Percentiles rank a stretch among this genome's conserved stretches.
phyloP scores from a whole-genome alignment of 2,113 vertebrate genomes.

The Alethe diademata region DNA sequence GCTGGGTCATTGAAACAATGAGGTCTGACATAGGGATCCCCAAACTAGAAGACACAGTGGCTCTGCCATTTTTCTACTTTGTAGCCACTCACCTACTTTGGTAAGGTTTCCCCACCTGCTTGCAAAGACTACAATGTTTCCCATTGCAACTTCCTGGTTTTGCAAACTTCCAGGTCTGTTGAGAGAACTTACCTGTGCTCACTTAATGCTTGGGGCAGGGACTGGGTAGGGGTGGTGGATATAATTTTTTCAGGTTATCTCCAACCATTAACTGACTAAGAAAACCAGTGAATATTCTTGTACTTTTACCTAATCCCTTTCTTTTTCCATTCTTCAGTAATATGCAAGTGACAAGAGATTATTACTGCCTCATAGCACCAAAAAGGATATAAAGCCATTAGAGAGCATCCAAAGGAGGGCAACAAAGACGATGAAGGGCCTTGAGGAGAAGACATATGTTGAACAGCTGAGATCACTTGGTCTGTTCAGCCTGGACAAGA shows the following conservation, averaged over 20 bases:
- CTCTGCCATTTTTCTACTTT: not conserved
- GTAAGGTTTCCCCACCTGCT: not conserved
- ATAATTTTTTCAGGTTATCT: not conserved
- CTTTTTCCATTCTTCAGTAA: not conserved
- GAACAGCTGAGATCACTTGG: not conserved
- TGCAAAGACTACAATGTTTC: not conserved
- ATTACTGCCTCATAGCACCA: not conserved
- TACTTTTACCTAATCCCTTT: not conserved
- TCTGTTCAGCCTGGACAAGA: not conserved
- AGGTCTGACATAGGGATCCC: not conserved
- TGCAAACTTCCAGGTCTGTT: not conserved
- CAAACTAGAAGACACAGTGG: not conserved
- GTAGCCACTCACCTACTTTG: not conserved
- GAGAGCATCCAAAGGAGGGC: not conserved
- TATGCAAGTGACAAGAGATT: not conserved
- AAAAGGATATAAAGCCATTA: not conserved
- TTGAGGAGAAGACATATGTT: rapidly evolving
- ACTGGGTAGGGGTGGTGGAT: not conserved
- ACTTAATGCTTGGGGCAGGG: not conserved
- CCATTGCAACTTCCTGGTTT: not conserved
- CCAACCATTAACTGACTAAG: not conserved
- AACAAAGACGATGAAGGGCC: not conserved
- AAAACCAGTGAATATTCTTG: not conserved
- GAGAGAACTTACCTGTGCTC: not conserved
- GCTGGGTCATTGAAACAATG: not conserved